Base-by-base conservation (phyloP, 2,888 invertebrate genomes). In the Papilio protenor region DNA sequence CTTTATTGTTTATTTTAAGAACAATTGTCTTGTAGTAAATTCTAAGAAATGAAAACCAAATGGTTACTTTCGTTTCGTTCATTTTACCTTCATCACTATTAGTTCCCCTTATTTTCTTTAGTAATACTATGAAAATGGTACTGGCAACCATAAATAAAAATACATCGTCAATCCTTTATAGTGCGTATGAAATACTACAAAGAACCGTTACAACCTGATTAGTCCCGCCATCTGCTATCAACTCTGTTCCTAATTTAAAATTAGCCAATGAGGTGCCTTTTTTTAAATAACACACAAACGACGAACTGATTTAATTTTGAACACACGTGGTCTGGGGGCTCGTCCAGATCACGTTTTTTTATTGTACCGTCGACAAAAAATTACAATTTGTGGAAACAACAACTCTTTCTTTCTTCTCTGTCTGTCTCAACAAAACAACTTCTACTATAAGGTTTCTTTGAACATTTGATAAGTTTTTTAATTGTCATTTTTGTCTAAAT, bases 271-370 rank as follows among this genome's bases (percentile, higher is more conserved):
- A 74, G 49, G 45, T 72, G 45, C 57, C 74, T 72, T 76, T 52
- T 69, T 75, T 69, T n/a, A 52, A 74, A 71, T 77, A 52, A 73
- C 57, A 27, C 45, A 64, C 77, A 12, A 73, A 45, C n/a, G 55
- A 40, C 57, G 61, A 74, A 76, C 61, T 55, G 72, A 21, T 80
- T 80, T 80, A 77, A 80, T 76, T 77, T 79, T 75, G 78, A 79
- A 81, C 69, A 47, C 79, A 88, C 86, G 85, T 88, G 87, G 78
- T 84, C 66, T 85, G 86, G 89, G 88, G 90, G 91, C 89, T 89
- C 84, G 91, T 80, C 89, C 80, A n/a, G 77, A 52, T 49, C 71
- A 73, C 78, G 82, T 80, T 80, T 80, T 79, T 80, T 77, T 81
- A 81, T 78, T 79, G 79, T 75, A 77, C 33, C 8, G 61, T 33